These are phyloP conservation scores for Omphaloscelis lunosa DNA, from an alignment of 2,888 invertebrate genomes.

Conservation along the genomic window DNA sequence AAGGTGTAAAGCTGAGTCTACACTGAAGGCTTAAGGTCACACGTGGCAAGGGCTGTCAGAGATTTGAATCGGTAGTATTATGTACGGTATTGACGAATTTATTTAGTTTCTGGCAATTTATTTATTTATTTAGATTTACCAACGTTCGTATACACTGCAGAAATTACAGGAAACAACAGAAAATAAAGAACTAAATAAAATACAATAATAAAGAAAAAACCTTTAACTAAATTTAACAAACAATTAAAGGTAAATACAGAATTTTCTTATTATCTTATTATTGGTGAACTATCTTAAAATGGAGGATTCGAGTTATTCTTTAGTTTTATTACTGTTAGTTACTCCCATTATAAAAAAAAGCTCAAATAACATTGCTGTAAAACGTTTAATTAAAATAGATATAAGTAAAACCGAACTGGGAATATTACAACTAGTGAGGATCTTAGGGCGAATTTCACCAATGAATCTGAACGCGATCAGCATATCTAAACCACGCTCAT, in stretches of 20 bases:
- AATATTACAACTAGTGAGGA: not conserved
- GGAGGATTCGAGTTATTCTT: not conserved
- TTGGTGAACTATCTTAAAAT: too few relatives aligned
- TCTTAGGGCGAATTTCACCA: not conserved
- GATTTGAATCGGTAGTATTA: not conserved
- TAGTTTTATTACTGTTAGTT: not conserved
- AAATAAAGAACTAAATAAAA: too few relatives aligned
- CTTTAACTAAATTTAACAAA: too few relatives aligned
- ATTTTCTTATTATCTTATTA: too few relatives aligned
- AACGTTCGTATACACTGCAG: too few relatives aligned
- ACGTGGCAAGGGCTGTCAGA: slow-evolving; percentile 20
- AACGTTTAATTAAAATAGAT: not conserved
- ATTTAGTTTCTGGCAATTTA: not conserved
- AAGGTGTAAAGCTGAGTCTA: slow-evolving; percentile 45
- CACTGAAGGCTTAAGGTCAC: slow-evolving; percentile 32
- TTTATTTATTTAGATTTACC: too few relatives aligned
- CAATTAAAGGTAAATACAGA: too few relatives aligned
- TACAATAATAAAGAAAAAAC: too few relatives aligned
- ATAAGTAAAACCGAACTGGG: not conserved
- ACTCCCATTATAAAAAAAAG: not conserved
- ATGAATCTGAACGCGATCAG: not conserved
- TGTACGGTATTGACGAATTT: not conserved
- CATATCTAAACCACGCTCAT: too few relatives aligned
- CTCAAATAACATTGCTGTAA: too few relatives aligned
- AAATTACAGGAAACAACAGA: too few relatives aligned